A percentile compares a stretch with the other conserved stretches of the same genome.
phyloP scores from a whole-genome alignment of 2,888 invertebrate genomes.

The Pristionchus japonicus region DNA sequence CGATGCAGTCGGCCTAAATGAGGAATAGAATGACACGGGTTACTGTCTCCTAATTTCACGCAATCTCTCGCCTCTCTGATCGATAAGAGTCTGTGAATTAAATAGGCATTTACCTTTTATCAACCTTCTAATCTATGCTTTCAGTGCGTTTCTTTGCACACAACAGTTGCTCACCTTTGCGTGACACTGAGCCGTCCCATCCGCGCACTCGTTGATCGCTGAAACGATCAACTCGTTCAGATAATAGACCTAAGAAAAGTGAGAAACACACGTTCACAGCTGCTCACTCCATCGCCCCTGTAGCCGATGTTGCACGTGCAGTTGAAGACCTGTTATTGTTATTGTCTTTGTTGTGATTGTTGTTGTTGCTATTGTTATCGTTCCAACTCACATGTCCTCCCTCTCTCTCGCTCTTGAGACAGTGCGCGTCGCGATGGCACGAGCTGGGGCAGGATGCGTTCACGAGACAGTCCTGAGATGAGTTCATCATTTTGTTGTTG shows the following conservation, averaged over 20 bases:
- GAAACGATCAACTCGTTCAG: slow-evolving; percentile 63
- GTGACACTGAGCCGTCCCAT: slow-evolving; percentile 81
- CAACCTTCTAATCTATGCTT: too few species aligned
- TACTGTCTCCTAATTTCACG: too few species aligned
- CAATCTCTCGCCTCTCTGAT: too few species aligned
- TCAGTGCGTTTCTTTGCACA: too few species aligned
- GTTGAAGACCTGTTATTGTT: slow-evolving; percentile 5
- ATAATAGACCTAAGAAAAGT: neutral
- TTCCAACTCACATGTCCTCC: neutral
- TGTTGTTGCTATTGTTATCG: too few species aligned
- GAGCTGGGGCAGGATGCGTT: slow-evolving; percentile 46
- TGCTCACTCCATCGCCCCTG: slow-evolving; percentile 13
- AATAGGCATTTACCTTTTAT: too few species aligned
- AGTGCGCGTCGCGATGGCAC: slow-evolving; percentile 31
- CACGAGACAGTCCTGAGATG: slow-evolving; percentile 45
- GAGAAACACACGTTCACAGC: neutral
- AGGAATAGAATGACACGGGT: neutral
- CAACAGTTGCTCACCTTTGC: slow-evolving; percentile 75
- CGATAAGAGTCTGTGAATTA: too few species aligned
- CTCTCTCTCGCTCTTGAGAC: neutral
- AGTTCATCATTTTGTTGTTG: neutral
- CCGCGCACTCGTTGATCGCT: slow-evolving; percentile 93
- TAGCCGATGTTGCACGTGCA: slow-evolving; percentile 44
- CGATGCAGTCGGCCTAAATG: slow-evolving; percentile 84
- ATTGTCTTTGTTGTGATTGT: too few species aligned